Evolutionary conservation across 1,140 invertebrate species (phyloP).

Genomic region (Littorina saxatilis): DNA sequence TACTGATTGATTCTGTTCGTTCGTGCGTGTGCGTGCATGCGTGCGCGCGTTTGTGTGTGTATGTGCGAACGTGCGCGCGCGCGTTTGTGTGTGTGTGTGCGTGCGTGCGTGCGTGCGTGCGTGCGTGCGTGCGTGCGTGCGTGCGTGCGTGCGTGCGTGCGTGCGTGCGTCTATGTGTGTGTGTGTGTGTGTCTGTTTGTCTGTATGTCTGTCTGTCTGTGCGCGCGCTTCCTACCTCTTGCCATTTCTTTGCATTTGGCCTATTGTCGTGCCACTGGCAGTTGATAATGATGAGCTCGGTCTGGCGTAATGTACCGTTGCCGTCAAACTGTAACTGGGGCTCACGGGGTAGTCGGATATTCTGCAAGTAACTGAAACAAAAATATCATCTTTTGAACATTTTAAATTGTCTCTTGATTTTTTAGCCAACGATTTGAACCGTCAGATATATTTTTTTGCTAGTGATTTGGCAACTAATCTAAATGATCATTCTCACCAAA

Average conservation of each 20-base stretch:
- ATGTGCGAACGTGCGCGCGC: no score
- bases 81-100: no score
- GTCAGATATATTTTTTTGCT: no score
- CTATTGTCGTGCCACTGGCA: slow-evolving; percentile 80
- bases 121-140: neutral
- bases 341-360: slow-evolving; percentile 86
- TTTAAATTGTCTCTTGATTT: no score
- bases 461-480: no score
- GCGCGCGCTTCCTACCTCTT: slow-evolving; percentile 89
- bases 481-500: no score
- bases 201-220: no score
- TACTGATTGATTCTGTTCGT: neutral
- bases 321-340: slow-evolving; percentile 91
- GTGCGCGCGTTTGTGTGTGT: no score
- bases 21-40: neutral
- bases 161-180: no score
- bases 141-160: slow-evolving; percentile 12
- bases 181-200: no score
- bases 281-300: slow-evolving; percentile 93
- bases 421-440: no score
- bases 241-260: slow-evolving; percentile 81
- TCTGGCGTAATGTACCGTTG: slow-evolving; percentile 80
- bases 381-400: no score
- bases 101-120: neutral
- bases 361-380: neutral